phyloP scores from a whole-genome alignment of 2,888 invertebrate genomes.

The Aporophyla lueneburgensis region DNA sequence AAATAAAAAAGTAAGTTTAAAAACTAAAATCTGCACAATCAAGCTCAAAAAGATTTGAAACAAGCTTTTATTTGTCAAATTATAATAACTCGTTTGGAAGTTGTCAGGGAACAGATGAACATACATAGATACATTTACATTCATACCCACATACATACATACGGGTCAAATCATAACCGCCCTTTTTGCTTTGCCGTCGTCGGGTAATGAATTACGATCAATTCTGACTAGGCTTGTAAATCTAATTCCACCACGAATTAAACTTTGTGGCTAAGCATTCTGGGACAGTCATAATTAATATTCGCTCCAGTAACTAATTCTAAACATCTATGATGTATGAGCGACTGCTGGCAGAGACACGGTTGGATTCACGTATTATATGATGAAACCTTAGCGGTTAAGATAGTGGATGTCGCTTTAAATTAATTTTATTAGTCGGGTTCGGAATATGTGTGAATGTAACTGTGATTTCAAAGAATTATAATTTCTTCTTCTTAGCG shows the following conservation, averaged over 20 bases:
- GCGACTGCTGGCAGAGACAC: conserved; percentile 30
- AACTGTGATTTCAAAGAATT: neutral
- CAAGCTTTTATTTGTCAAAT: too few species aligned
- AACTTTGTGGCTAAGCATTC: neutral
- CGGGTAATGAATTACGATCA: too few species aligned
- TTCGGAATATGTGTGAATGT: neutral
- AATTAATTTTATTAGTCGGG: conserved; percentile 24
- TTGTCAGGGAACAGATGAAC: too few species aligned
- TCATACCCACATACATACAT: too few species aligned
- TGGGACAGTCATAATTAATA: neutral
- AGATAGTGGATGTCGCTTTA: conserved; percentile 15
- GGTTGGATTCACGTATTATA: conserved; percentile 11
- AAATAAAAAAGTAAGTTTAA: too few species aligned
- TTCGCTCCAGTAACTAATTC: conserved; percentile 49
- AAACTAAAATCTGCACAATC: too few species aligned
- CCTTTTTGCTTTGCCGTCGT: too few species aligned
- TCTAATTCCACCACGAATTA: neutral
- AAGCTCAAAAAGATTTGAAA: too few species aligned
- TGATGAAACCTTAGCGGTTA: conserved; percentile 24
- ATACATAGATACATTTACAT: too few species aligned
- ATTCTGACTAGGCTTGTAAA: neutral
- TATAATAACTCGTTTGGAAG: too few species aligned
- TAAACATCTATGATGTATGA: conserved; percentile 41
- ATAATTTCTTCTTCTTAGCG: too few species aligned
- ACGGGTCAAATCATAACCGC: too few species aligned